Conservation (phyloP, 2,113 vertebrate species). For the Phylloscopus trochilus region DNA sequence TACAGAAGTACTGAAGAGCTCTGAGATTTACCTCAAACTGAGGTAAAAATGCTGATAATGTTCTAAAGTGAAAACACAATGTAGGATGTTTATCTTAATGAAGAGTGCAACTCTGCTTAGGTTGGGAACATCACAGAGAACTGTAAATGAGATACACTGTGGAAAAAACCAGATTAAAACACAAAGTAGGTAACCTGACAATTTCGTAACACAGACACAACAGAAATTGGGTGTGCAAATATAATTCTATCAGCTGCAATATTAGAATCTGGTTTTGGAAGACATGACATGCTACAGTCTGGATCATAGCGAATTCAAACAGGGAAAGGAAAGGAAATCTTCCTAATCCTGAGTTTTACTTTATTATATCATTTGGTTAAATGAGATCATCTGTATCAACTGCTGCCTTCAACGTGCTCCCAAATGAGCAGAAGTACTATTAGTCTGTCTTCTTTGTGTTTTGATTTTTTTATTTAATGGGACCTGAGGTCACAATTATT, state of each 20-base stretch:
- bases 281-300: neutral
- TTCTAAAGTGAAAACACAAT: neutral
- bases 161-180: neutral
- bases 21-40: neutral
- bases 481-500: neutral
- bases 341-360: neutral
- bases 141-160: neutral
- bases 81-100: neutral
- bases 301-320: neutral
- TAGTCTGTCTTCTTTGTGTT: neutral
- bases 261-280: neutral
- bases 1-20: neutral
- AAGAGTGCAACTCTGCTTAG: neutral
- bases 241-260: neutral
- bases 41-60: neutral
- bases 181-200: neutral
- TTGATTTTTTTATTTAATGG: neutral
- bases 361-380: neutral
- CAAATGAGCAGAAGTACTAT: neutral
- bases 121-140: neutral
- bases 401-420: neutral
- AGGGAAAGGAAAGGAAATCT: neutral
- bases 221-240: neutral
- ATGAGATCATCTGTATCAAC: neutral
- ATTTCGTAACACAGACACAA: neutral